Base-by-base conservation (phyloP, 1,140 invertebrate species). In the Drosophila paulistorum region DNA sequence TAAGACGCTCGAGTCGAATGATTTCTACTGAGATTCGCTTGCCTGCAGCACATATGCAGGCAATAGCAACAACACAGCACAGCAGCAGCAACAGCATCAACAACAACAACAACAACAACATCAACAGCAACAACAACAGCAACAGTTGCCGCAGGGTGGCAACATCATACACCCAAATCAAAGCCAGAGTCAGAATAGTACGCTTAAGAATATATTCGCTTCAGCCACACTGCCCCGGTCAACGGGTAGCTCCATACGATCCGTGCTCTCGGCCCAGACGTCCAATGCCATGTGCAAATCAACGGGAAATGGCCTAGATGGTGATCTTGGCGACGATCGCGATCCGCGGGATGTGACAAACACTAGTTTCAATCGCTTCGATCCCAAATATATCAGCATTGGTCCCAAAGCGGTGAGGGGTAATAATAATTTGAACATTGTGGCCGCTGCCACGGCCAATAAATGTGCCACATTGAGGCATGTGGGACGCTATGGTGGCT, bases 1-100 rank as follows among this genome's bases (percentile, higher is more conserved):
- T 95, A 98, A 98, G 93, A 98, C 97, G 67, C 93, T 98, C n/a
- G 97, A 98, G 93, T 96, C 96, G 55, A 97, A 95, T 87, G 97
- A 98, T 93, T 98, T 98, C 93, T 98, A 98, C 96, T 98, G 96
- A 97, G 96, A 95, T 92, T 94, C 94, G 93, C 93, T 93, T 93
- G 94, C 94, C 93, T 94, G 93, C 93, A 93, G 75, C 74, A 72
- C 79, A 60, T 80, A 89, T 92, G 93, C 93, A 92, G 92, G 91
- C 92, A 92, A 83, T 90, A 91, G 90, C 90, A 92, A 84, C 91
- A 92, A 81, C 85, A 91, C 85, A 90, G 76, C 83, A 79, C 81
- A 76, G 68, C 83, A 77, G 54, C 84, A 84, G 37, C 90, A 91
- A 11, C 77, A 83, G 57, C 78, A 77, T n/a, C 83, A 76, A n/a